Base-by-base conservation (phyloP, 2,888 invertebrate genomes). In the Saturnia japonica region DNA sequence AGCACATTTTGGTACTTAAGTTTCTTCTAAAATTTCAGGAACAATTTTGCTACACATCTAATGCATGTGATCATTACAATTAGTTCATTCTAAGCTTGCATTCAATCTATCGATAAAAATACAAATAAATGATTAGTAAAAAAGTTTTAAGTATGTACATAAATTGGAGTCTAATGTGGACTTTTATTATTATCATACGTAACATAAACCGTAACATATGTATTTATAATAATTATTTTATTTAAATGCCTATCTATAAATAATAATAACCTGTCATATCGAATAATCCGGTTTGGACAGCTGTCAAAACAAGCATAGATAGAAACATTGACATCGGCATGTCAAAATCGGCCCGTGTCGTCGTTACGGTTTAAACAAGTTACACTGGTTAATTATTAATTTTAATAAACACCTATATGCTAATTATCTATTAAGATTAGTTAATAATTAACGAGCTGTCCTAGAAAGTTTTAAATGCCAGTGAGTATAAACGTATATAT, bases 211-310 rank as follows among this genome's bases (percentile, higher is more conserved):
- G 9, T 16, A 16, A 34, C 25, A 60, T 60, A 34, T 11, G 22
- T 62, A 34, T 8, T n/a, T n/a, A 64, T n/a, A 40, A n/a, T n/a
- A 62, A 34, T 62, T 12, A 64, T 40, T 64, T 19, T n/a, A 40
- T 64, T 40, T 40, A 16, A 64, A 64, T 40, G 22, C 6, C 34
- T 57, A 9, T 54, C 22, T 40, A 64, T 64, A 40, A 9, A 40
- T 40, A 64, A 71, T 68, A 68, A 68, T 68, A 68, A 47, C 68
- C 22, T 68, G 68, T 45, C 64, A 45, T 71, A 71, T 71, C 68
- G 47, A 68, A 68, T 51, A 68, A 64, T 68, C 68, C 71, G 68
- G 68, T 68, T 70, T 70, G 68, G 71, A 71, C 71, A 71, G 71
- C 71, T 71, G 71, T 71, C 71, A 71, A 64, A 71, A 71, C 42